Evolutionary conservation across 1,140 invertebrate species (phyloP).

Genomic region (Gerris buenoi): DNA sequence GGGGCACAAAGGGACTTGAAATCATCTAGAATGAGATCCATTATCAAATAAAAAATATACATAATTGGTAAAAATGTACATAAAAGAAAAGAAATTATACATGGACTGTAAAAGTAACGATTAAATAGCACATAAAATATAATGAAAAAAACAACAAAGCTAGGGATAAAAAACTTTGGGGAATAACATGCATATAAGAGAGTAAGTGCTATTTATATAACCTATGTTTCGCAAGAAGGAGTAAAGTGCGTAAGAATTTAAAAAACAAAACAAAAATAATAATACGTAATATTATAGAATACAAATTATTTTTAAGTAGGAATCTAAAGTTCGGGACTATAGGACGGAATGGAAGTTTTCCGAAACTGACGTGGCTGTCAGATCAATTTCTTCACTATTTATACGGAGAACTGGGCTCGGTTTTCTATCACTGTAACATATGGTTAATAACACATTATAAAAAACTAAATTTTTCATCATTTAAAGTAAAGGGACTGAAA

Average conservation of each 20-base stretch:
- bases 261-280: constrained; percentile 11
- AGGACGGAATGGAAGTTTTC: constrained; percentile 10
- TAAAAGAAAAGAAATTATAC: too few species aligned
- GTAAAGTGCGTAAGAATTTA: constrained; percentile 3
- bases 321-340: constrained; percentile 3
- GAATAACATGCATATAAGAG: background rate
- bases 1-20: too few species aligned
- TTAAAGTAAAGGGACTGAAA: too few species aligned
- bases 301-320: too few species aligned
- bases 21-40: too few species aligned
- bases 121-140: too few species aligned
- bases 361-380: constrained; percentile 28
- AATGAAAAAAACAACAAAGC: too few species aligned
- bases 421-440: constrained; percentile 28
- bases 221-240: background rate
- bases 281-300: constrained; percentile 12
- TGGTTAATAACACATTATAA: too few species aligned
- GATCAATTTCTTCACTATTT: constrained; percentile 54
- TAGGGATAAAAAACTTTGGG: background rate
- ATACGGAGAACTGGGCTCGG: constrained; percentile 47
- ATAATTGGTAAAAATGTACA: too few species aligned
- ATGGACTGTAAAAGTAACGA: too few species aligned
- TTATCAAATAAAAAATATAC: too few species aligned
- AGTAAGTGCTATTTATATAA: background rate
- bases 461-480: too few species aligned